Evolutionary conservation across 2,113 vertebrate genomes (phyloP).

Genomic region (Muntiacus muntjak): DNA sequence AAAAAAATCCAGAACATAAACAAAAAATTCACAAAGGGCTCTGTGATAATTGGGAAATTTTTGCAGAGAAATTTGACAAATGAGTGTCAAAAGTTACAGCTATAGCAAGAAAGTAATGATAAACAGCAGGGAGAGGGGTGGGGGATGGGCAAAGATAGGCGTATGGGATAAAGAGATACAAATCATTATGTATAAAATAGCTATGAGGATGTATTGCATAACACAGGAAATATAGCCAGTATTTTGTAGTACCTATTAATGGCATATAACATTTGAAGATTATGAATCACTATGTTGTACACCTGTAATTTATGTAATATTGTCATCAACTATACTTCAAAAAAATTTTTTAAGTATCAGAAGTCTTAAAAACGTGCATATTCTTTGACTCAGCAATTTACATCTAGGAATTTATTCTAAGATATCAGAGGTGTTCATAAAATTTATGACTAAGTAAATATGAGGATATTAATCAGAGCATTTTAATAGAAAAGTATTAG

Average conservation of each 20-base stretch:
- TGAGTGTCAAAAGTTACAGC: background rate
- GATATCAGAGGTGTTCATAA: background rate
- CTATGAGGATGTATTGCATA: background rate
- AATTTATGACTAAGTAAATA: background rate
- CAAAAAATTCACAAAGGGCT: background rate
- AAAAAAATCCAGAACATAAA: background rate
- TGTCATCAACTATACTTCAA: background rate
- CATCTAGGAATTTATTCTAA: background rate
- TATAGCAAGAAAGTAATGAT: background rate
- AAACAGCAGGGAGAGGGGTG: background rate
- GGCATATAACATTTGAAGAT: background rate
- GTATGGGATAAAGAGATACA: background rate
- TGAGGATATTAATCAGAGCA: background rate
- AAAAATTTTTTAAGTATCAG: background rate
- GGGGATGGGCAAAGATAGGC: too few species aligned
- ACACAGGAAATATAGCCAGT: background rate
- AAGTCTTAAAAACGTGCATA: background rate
- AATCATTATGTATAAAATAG: background rate
- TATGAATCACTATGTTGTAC: background rate
- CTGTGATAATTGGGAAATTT: background rate
- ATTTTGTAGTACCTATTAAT: background rate
- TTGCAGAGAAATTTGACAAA: background rate
- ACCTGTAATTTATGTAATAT: background rate
- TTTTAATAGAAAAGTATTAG: conserved; percentile 18
- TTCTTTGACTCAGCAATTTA: background rate